A percentile compares a stretch with the other conserved stretches of the same genome.
These are phyloP conservation scores for Gobius niger DNA, from an alignment of 2,113 vertebrate genomes.

Conservation along the genomic window DNA sequence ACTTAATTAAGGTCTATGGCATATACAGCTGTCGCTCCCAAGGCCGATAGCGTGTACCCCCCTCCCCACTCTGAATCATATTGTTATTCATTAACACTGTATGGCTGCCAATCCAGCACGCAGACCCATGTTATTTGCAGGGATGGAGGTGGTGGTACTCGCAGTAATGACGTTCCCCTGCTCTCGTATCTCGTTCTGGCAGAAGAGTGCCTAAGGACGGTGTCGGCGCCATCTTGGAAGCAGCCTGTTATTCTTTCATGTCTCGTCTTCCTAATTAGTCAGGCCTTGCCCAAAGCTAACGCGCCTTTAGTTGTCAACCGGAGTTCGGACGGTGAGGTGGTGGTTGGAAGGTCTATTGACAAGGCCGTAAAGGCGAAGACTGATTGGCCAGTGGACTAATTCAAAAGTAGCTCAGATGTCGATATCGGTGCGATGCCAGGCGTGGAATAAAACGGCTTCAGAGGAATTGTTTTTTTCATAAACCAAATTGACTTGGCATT, in stretches of 20 bases:
- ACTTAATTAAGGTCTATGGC: constrained; percentile 70
- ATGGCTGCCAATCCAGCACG: constrained; percentile 66
- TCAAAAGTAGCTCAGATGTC: constrained; percentile 22
- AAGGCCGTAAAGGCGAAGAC: constrained; percentile 12
- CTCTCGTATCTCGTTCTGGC: constrained; percentile 58
- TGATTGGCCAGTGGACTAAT: constrained; percentile 33
- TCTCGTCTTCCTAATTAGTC: constrained; percentile 43
- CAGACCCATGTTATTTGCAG: constrained; percentile 59
- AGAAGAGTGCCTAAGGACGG: constrained; percentile 50
- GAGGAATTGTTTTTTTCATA: constrained; percentile 10
- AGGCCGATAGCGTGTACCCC: constrained; percentile 46
- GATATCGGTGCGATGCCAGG: constrained; percentile 14
- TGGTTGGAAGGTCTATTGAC: constrained; percentile 19
- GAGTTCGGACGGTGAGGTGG: constrained; percentile 6
- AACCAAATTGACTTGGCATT: constrained; percentile 28
- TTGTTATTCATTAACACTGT: constrained; percentile 71
- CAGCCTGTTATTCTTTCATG: constrained; percentile 52
- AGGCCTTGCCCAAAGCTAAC: constrained; percentile 27
- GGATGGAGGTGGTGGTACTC: constrained; percentile 56
- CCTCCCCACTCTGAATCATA: constrained; percentile 37
- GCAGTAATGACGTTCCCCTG: constrained; percentile 54
- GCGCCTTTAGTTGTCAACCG: constrained; percentile 35
- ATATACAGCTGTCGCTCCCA: constrained; percentile 61
- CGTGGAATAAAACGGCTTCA: constrained; percentile 7
- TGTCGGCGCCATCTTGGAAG: constrained; percentile 41